Percentiles rank a stretch among this genome's conserved stretches.
These are phyloP conservation scores for Melipona quadrifasciata DNA, from an alignment of 1,140 invertebrate genomes.

Conservation along the genomic window DNA sequence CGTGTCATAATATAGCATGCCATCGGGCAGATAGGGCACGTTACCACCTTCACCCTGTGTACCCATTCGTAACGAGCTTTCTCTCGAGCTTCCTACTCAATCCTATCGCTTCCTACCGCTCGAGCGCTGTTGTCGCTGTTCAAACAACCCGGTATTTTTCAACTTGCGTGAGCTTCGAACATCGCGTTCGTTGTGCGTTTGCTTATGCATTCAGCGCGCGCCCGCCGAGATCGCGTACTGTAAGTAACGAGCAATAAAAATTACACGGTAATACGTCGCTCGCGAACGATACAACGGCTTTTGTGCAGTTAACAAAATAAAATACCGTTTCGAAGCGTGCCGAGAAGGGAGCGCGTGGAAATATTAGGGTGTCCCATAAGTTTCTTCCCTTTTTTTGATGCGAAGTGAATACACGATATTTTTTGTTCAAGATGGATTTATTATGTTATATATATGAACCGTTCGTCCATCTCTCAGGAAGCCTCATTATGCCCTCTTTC, in stretches of 20 bases:
- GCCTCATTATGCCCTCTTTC: no score
- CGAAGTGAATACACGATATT: no score
- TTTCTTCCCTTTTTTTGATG: no score
- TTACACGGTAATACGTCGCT: background rate
- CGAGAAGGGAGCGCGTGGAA: no score
- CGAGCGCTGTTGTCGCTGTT: background rate
- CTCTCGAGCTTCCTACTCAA: background rate
- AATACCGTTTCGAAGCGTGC: background rate
- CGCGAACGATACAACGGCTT: background rate
- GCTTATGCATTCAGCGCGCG: background rate
- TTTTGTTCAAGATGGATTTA: no score
- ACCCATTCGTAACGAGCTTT: constrained; percentile 33
- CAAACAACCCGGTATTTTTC: constrained; percentile 6
- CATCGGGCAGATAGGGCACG: constrained; percentile 37
- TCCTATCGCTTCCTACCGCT: background rate
- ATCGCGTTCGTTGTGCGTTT: background rate
- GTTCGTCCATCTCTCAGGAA: no score
- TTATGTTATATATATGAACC: no score
- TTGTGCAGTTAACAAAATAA: background rate
- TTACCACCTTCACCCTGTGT: constrained; percentile 11
- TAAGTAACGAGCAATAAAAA: constrained; percentile 26
- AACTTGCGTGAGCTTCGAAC: constrained; percentile 14
- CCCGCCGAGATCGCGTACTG: background rate
- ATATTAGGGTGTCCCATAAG: no score
- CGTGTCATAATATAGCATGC: constrained; percentile 67